Evolutionary conservation across 1,140 invertebrate species (phyloP).

Genomic region (Bombus superbus): DNA sequence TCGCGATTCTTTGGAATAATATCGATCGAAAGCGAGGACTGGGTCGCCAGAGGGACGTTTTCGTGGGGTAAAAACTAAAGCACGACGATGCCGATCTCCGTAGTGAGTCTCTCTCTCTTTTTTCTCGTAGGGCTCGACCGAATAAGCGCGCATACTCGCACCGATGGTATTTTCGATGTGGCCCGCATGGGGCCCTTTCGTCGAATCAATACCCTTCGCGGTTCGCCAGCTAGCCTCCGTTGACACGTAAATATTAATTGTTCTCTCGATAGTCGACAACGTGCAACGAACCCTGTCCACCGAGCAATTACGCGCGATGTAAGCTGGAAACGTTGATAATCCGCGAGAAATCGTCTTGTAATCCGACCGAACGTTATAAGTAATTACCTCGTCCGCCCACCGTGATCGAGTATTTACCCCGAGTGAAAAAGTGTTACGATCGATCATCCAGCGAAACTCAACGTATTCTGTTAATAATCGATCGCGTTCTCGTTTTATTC

Average conservation of each 20-base stretch:
- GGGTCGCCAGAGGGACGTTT: neutral
- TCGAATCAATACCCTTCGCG: constrained; percentile 65
- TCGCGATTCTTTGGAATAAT: neutral
- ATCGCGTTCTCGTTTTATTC: neutral
- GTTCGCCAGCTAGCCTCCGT: constrained; percentile 31
- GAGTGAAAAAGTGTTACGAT: neutral
- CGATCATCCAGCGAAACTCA: neutral
- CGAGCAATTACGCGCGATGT: neutral
- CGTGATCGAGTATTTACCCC: constrained; percentile 1
- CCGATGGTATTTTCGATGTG: constrained; percentile 61
- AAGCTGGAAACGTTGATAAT: neutral
- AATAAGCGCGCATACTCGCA: constrained; percentile 61
- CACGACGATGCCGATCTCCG: neutral
- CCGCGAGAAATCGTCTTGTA: neutral
- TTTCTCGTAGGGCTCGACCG: constrained; percentile 4
- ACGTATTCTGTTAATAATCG: neutral
- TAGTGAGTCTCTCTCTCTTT: too few relatives aligned
- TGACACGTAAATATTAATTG: constrained; percentile 58
- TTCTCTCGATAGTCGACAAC: constrained; percentile 25
- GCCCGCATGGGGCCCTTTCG: constrained; percentile 57
- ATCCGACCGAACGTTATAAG: neutral
- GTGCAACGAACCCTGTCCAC: constrained; percentile 7
- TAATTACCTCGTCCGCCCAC: neutral
- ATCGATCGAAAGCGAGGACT: neutral
- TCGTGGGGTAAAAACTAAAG: neutral